Base-by-base conservation (phyloP, 1,140 invertebrate species). In the Eupeodes corollae region DNA sequence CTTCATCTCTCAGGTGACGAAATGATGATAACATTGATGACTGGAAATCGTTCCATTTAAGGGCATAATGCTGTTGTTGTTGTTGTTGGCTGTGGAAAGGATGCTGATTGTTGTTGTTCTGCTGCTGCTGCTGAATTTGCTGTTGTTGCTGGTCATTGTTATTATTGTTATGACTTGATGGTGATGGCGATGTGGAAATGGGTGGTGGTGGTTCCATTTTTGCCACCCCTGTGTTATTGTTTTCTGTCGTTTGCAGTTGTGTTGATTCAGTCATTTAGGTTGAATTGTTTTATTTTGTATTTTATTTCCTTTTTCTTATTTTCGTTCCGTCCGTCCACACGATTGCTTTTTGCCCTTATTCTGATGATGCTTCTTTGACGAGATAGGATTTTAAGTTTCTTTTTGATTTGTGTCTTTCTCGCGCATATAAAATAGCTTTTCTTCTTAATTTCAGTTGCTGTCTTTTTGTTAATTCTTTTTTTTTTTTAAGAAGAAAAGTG, bases 11-110 rank as follows among this genome's bases (percentile, higher is more conserved):
- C 50, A 93, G 74, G 67, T 88, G 82, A 47, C 87, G 79, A 71
- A 92, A 91, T 42, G 87, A 88, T 47, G 79, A 87, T 46, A 91
- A 76, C 64, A 93, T 89, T 58, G 86, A 88, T 46, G 85, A 82
- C 67, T 91, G 88, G 74, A 89, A 92, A 70, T 92, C 88, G 70
- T 91, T 92, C 90, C 90, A 93, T 62, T 88, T 80, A 60, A 93
- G 77, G 67, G 88, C 88, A 72, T 91, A 93, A 66, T 90, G 86
- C 75, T 93, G 88, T 72, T 89, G 76, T 51, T 49, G 61, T 46
- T 52, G 50, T 44, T 58, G 62, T 10, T 52, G 51, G 48, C 33
- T 44, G 21, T 26, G 21, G 21, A 26, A 26, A 26, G 21, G 21
- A 26, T 26, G 3, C 21, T 26, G 21, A 26, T 39, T 42, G 35